Conservation (phyloP, 1,140 invertebrate genomes). For the Papilio glaucus region DNA sequence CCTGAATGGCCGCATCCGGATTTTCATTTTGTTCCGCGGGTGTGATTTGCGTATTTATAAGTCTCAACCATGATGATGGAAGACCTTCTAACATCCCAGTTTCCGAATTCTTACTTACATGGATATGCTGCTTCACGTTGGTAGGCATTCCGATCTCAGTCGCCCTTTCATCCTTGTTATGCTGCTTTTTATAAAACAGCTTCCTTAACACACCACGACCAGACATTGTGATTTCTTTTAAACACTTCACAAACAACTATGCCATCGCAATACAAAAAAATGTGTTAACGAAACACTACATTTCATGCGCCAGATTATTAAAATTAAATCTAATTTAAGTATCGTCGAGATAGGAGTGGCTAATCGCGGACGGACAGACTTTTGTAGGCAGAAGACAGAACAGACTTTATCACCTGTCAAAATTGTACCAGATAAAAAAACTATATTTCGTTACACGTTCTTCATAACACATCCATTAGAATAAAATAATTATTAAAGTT, state of each 20-base stretch:
- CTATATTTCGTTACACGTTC: constrained; percentile 46
- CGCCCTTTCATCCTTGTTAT: constrained; percentile 72
- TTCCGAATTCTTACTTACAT: constrained; percentile 90
- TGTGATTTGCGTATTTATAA: constrained; percentile 94
- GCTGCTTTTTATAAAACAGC: constrained; percentile 77
- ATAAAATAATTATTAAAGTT: neutral
- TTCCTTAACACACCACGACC: constrained; percentile 79
- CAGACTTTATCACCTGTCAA: constrained; percentile 75
- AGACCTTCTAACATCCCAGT: constrained; percentile 92
- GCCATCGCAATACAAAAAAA: constrained; percentile 60
- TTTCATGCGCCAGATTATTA: constrained; percentile 56
- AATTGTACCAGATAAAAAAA: constrained; percentile 51
- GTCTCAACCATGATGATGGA: constrained; percentile 89
- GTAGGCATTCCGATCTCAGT: constrained; percentile 90
- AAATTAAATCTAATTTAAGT: constrained; percentile 67
- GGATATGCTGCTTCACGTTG: constrained; percentile 91
- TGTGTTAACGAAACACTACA: constrained; percentile 68
- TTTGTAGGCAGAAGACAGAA: constrained; percentile 56
- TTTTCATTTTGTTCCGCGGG: constrained; percentile 95
- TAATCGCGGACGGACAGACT: constrained; percentile 74
- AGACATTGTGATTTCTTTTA: constrained; percentile 73
- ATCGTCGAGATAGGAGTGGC: constrained; percentile 75
- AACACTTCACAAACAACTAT: constrained; percentile 55
- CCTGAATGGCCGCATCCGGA: constrained; percentile 92
- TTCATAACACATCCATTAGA: neutral